Conservation (phyloP, 2,888 invertebrate species). For the Folsomia manolachei region DNA sequence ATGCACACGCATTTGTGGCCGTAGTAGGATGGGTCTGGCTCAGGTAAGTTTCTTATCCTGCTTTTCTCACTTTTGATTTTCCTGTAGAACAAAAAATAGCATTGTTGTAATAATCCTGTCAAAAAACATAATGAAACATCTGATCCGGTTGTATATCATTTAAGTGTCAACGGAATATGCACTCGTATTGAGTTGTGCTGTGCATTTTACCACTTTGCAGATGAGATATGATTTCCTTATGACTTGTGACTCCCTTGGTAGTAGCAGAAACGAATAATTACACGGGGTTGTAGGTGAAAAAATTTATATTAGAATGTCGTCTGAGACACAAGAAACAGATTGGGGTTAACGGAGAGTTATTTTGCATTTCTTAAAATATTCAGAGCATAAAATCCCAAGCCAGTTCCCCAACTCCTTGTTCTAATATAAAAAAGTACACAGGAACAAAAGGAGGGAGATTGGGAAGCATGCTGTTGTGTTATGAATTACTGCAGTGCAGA, state of each 20-base stretch:
- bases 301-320: too few relatives aligned
- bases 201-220: too few relatives aligned
- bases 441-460: background rate
- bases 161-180: too few relatives aligned
- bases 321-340: too few relatives aligned
- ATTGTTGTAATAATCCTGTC: slow-evolving; percentile 11
- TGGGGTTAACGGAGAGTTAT: background rate
- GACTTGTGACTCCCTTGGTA: too few relatives aligned
- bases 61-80: background rate
- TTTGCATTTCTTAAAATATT: background rate
- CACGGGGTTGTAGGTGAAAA: too few relatives aligned
- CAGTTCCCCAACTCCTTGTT: too few relatives aligned
- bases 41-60: background rate
- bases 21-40: background rate
- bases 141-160: slow-evolving; percentile 1
- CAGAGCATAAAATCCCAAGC: background rate
- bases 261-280: too few relatives aligned
- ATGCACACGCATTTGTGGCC: too few relatives aligned
- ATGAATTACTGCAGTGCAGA: slow-evolving; percentile 24
- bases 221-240: too few relatives aligned
- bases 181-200: too few relatives aligned
- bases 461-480: background rate
- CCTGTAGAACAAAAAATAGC: slow-evolving; percentile 12
- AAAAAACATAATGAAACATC: background rate
- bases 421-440: too few relatives aligned